phyloP scores from a whole-genome alignment of 2,888 invertebrate genomes.

The Drosophila meridionalis region DNA sequence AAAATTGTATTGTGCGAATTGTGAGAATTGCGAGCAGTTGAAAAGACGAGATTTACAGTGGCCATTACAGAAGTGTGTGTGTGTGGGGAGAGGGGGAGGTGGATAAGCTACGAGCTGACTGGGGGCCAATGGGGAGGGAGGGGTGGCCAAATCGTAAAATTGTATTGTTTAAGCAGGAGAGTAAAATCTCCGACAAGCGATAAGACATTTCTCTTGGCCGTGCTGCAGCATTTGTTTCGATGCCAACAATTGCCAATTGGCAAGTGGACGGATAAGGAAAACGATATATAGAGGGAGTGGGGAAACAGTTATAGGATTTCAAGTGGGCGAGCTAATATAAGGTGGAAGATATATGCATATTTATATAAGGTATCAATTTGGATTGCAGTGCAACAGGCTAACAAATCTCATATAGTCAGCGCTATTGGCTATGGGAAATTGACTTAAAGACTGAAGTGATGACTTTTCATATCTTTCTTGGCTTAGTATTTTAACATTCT shows the following conservation, averaged over 20 bases:
- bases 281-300: not conserved
- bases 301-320: not conserved
- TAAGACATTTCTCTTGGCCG: constrained; percentile 55
- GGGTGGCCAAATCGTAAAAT: constrained; percentile 34
- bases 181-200: constrained; percentile 52
- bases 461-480: no score
- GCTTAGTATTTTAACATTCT: no score
- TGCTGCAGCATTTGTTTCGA: constrained; percentile 47
- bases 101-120: not conserved
- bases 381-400: not conserved
- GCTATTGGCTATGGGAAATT: not conserved
- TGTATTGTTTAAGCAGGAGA: constrained; percentile 65
- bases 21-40: constrained; percentile 71
- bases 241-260: constrained; percentile 26
- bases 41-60: constrained; percentile 69
- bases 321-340: not conserved
- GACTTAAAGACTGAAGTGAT: not conserved
- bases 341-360: not conserved
- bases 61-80: constrained; percentile 36
- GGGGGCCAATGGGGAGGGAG: not conserved
- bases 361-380: not conserved
- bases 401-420: not conserved
- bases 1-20: constrained; percentile 70
- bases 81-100: no score
- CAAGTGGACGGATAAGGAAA: constrained; percentile 17